These are phyloP conservation scores for Ceraclea dissimilis DNA, from an alignment of 2,888 invertebrate species.

Conservation along the genomic window DNA sequence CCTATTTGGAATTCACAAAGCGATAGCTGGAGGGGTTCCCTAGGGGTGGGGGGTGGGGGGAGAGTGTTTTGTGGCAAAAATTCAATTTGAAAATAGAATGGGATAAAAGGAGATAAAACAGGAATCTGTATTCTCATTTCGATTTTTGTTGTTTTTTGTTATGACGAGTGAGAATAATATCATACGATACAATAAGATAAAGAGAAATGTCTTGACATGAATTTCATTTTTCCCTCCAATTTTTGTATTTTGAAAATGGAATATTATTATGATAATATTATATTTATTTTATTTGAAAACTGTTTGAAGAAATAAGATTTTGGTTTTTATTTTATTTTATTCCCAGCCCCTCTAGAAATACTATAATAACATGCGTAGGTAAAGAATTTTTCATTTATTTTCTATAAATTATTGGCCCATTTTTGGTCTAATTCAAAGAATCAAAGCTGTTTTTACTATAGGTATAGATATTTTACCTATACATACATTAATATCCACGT, in stretches of 20 bases:
- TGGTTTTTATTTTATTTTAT: constrained; percentile 1
- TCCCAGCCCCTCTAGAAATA: neutral
- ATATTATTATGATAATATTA: too few relatives aligned
- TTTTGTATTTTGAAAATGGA: too few relatives aligned
- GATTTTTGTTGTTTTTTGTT: neutral
- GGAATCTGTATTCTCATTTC: constrained; percentile 23
- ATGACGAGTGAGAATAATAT: neutral
- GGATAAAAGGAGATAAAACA: constrained; percentile 25
- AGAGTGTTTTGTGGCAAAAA: constrained; percentile 17
- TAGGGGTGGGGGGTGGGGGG: constrained; percentile 15
- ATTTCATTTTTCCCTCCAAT: too few relatives aligned
- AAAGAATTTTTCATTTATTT: too few relatives aligned
- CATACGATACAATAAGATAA: neutral
- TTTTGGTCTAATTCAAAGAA: too few relatives aligned
- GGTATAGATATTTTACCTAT: too few relatives aligned
- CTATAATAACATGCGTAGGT: constrained; percentile 19
- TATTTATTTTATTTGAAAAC: too few relatives aligned
- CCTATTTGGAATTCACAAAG: constrained; percentile 26
- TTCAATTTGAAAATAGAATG: constrained; percentile 26
- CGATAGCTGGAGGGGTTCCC: constrained; percentile 20
- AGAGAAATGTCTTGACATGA: too few relatives aligned
- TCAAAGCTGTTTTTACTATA: too few relatives aligned
- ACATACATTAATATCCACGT: too few relatives aligned
- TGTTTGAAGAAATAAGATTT: constrained; percentile 1
- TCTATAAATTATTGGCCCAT: too few relatives aligned